These are phyloP conservation scores for Tachyglossus aculeatus DNA, from an alignment of 2,797 vertebrate genomes.

Conservation along the genomic window DNA sequence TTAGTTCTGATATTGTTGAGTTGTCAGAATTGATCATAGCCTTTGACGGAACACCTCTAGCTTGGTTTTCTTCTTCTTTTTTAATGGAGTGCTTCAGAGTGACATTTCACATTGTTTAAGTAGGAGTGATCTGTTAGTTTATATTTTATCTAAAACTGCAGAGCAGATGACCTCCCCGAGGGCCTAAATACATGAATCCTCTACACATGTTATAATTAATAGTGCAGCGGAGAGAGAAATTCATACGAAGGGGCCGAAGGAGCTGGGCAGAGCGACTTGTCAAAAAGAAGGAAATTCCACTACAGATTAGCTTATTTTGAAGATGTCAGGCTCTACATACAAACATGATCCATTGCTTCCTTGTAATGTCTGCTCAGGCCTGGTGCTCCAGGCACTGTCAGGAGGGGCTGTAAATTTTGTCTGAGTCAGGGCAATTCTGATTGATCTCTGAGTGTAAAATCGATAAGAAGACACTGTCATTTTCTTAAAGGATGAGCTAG, in stretches of 20 bases:
- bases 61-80: slow-evolving; percentile 53
- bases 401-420: slow-evolving; percentile 92
- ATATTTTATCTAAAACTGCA: slow-evolving; percentile 81
- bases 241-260: slow-evolving; percentile 76
- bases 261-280: slow-evolving; percentile 83
- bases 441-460: slow-evolving; percentile 99
- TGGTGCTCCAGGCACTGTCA: slow-evolving; percentile 78
- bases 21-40: slow-evolving; percentile 84
- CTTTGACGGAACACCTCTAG: slow-evolving; percentile 79
- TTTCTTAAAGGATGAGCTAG: slow-evolving; percentile 98
- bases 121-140: slow-evolving; percentile 82
- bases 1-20: slow-evolving; percentile 80
- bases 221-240: slow-evolving; percentile 75
- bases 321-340: slow-evolving; percentile 83
- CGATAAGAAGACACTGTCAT: slow-evolving; percentile 99
- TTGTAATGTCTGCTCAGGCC: slow-evolving; percentile 83
- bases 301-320: slow-evolving; percentile 96
- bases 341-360: slow-evolving; percentile 85
- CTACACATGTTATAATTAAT: slow-evolving; percentile 81
- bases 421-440: slow-evolving; percentile 97
- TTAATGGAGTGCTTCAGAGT: slow-evolving; percentile 74
- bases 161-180: slow-evolving; percentile 81
- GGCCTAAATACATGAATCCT: slow-evolving; percentile 80
- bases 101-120: slow-evolving; percentile 83
- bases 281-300: slow-evolving; percentile 87